Evolutionary conservation across 2,888 invertebrate genomes (phyloP), one percentile per base, ranked within the genome.

Genomic region (Crossocerus cetratus): DNA sequence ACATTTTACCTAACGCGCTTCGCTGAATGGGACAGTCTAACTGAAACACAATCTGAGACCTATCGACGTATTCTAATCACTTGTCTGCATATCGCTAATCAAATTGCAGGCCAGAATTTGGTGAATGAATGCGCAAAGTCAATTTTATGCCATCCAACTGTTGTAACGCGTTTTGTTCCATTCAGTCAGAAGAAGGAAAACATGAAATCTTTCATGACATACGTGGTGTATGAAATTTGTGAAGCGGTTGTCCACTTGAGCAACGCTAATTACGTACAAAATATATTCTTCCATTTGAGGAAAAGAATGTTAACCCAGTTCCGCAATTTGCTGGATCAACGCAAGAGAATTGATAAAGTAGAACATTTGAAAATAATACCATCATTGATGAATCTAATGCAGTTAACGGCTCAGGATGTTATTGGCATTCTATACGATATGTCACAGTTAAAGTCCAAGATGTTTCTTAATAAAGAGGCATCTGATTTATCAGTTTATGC

Each of bases 271-370:
- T 63, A 67, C 23, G 22, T 73, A 14, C 62, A 65, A 56, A 69
- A 80, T 21, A 66, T 87, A 71, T 86, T 93, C 18, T 90, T 90
- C 63, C 91, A 92, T 1, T 94, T 92, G 79, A 92, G 91, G 82
- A 90, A 91, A 69, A 94, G 93, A 85, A 91, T 93, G 73, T 90
- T 92, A 57, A 84, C 84, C 68, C 90, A 92, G 79, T 86, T 93
- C 4, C 85, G 89, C 90, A 69, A 93, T 92, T 87, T 74, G 49
- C 65, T 80, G 3, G 63, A 74, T 90, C 92, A 20, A 69, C 83
- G 59, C 42, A 20, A 58, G 91, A 89, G 74, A 91, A 90, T 83
- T 87, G 86, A 61, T 90, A 91, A 90, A 76, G 89, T 90, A 79
- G 75, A 90, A 65, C 18, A 73, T 62, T 49, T 74, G 16, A 55